Conservation (phyloP, 1,140 invertebrate species). For the Aethina tumida region DNA sequence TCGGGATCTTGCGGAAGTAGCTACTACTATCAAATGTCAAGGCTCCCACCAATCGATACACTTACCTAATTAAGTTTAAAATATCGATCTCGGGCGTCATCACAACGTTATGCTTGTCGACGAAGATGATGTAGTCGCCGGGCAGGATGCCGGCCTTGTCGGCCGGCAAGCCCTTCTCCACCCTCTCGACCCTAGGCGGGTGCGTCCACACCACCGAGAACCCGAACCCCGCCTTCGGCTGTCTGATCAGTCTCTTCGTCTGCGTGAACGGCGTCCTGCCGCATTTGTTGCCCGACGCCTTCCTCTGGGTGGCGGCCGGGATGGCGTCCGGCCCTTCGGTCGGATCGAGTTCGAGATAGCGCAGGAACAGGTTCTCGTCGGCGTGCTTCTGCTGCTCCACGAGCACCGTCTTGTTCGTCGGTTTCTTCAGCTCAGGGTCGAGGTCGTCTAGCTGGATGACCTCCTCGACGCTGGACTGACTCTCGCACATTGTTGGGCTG, state of each 20-base stretch:
- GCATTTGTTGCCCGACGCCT: slow-evolving; percentile 39
- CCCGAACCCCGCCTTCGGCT: slow-evolving; percentile 56
- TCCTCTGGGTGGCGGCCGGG: slow-evolving; percentile 40
- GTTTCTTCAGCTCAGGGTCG: slow-evolving; percentile 26
- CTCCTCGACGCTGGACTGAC: slow-evolving; percentile 34
- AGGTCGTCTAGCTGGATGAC: slow-evolving; percentile 31
- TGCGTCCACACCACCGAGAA: slow-evolving; percentile 89
- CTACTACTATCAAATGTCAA: too few species aligned
- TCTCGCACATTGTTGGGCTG: slow-evolving; percentile 23
- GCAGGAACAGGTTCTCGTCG: slow-evolving; percentile 63
- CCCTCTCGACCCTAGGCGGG: slow-evolving; percentile 77
- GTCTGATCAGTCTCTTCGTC: slow-evolving; percentile 53
- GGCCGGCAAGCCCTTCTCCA: slow-evolving; percentile 71
- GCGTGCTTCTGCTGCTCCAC: slow-evolving; percentile 52
- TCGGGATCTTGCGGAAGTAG: too few species aligned
- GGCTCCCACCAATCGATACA: too few species aligned
- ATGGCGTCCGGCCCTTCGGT: slow-evolving; percentile 44
- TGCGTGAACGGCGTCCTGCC: slow-evolving; percentile 77
- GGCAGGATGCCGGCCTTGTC: slow-evolving; percentile 68
- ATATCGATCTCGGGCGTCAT: slow-evolving; percentile 70
- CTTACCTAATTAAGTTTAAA: slow-evolving; percentile 67
- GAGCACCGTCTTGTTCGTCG: slow-evolving; percentile 27
- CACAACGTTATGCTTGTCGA: slow-evolving; percentile 76
- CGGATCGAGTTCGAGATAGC: slow-evolving; percentile 71
- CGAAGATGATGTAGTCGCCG: slow-evolving; percentile 79